Base-by-base conservation (phyloP, 2,113 vertebrate genomes). In the Boulengeromyrus knoepffleri region DNA sequence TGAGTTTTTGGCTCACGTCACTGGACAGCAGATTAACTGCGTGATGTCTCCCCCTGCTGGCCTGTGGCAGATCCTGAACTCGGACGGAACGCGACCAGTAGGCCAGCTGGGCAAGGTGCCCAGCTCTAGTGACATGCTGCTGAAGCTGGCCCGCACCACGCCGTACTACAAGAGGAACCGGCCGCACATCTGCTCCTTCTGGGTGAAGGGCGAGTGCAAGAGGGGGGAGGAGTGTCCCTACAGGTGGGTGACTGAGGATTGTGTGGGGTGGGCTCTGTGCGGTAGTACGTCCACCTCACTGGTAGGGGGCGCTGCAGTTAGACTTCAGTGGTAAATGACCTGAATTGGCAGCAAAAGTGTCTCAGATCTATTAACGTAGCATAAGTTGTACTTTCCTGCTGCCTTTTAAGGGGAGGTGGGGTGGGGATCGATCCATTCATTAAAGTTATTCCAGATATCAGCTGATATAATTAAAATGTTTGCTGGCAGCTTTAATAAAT, bases 181-280 rank as follows among this genome's bases (percentile, higher is more conserved):
- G 12, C 99, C 99, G 0, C 99, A 99, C 92, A 99, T 99, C 93
- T 99, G 99, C 90, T 99, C 99, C 92, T 99, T 99, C 93, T 99
- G 99, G 99, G 99, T 99, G 8, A 99, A 99, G 93, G 98, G 99
- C 92, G 99, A 99, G 90, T 99, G 99, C 94, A 98, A 99, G 94
- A 96, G 99, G 96, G 99, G 98, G 86, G 99, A 99, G 89, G 98
- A 99, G 92, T 99, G 99, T 93, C 99, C 99, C 0, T 99, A 99
- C 94, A 99, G 99, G 99, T 97, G 93, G 93, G 90, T 36, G 27
- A 12, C 50, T 50, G 47, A 21, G 31, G 31, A 52, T 13, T 88
- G 39, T 85, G 84, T 31, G 15, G n/a, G 12, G 50, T 21, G 47
- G n/a, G 5, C 21, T 10, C 42, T 47, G 83, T 50, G 21, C 7